Base-by-base conservation (phyloP, 2,797 vertebrate genomes). In the Rhynchotus rufescens region DNA sequence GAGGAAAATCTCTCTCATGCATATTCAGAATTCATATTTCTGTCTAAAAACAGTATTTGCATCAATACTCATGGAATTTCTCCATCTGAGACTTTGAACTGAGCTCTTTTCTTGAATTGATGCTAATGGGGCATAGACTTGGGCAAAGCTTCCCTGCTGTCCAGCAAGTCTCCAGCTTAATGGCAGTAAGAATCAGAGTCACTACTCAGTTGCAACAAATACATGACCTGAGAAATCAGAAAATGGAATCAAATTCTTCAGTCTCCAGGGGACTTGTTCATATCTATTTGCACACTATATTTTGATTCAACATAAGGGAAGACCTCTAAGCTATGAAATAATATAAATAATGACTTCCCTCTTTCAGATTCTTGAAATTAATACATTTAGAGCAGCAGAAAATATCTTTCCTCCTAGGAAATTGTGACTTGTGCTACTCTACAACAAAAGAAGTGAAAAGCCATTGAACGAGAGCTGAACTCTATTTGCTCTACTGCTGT, bases 1-100 rank as follows among this genome's bases (percentile, higher is more conserved):
- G 78, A 92, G 72, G 79, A 81, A 84, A 84, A 64, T 89, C 65
- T 93, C 76, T 6, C n/a, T 85, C 66, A 95, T 87, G 36, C 87
- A 95, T 90, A 95, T 85, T 92, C 69, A 92, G 68, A 88, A 74
- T 85, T 64, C 49, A 11, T 67, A 76, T 74, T 91, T 75, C 62
- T 78, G 23, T 32, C 60, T 75, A 69, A 76, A 83, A 89, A 76
- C 45, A 66, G 44, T 12, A 65, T 57, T 93, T 85, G 59, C 71
- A 86, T 68, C 88, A 57, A 59, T 13, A 21, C 22, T 80, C 25
- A 68, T 60, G n/a, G 79, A 86, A 80, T 84, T 92, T 80, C 64
- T 86, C 62, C 76, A 36, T 51, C 42, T 85, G 32, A 81, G 62
- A 65, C 28, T 75, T 44, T 28, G 59, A 92, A 80, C 15, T 1